Conservation (phyloP, 2,797 vertebrate genomes). For the Heliangelus exortis region DNA sequence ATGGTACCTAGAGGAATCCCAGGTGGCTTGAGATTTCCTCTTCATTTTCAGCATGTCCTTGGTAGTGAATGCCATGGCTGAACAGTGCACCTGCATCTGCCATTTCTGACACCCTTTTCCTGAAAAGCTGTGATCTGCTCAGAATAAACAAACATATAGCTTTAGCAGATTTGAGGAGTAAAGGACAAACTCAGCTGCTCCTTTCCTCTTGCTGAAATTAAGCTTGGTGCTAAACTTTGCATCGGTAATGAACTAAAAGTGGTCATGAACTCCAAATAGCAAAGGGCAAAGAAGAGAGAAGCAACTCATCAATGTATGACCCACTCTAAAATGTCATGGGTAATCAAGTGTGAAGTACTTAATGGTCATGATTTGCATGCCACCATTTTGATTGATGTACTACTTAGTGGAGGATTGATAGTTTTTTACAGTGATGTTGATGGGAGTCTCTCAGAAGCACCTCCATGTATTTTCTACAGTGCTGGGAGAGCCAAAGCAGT, state of each 20-base stretch:
- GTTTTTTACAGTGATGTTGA: constrained; percentile 38
- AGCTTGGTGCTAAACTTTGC: constrained; percentile 22
- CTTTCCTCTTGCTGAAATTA: not conserved
- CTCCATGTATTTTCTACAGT: constrained; percentile 9
- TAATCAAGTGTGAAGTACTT: constrained; percentile 68
- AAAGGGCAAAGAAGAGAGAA: constrained; percentile 67
- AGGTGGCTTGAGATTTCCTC: not conserved
- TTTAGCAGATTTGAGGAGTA: not conserved
- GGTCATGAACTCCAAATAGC: constrained; percentile 44
- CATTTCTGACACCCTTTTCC: not conserved
- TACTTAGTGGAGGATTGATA: constrained; percentile 47
- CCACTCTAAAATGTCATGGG: constrained; percentile 65
- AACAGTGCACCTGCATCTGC: not conserved
- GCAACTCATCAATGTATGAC: constrained; percentile 43
- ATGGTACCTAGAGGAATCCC: not conserved
- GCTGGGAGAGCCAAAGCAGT: constrained; percentile 7
- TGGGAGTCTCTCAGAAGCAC: constrained; percentile 52
- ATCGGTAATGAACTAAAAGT: constrained; percentile 45
- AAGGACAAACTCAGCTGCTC: not conserved
- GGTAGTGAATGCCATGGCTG: fast-evolving
- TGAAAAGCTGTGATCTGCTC: not conserved
- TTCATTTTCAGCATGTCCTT: not conserved
- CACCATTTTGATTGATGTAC: constrained; percentile 60
- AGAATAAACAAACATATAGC: not conserved
- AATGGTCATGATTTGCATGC: constrained; percentile 68